Percentiles rank a stretch among this genome's conserved stretches.
phyloP scores from a whole-genome alignment of 2,113 vertebrate genomes.

The Apaloderma vittatum region DNA sequence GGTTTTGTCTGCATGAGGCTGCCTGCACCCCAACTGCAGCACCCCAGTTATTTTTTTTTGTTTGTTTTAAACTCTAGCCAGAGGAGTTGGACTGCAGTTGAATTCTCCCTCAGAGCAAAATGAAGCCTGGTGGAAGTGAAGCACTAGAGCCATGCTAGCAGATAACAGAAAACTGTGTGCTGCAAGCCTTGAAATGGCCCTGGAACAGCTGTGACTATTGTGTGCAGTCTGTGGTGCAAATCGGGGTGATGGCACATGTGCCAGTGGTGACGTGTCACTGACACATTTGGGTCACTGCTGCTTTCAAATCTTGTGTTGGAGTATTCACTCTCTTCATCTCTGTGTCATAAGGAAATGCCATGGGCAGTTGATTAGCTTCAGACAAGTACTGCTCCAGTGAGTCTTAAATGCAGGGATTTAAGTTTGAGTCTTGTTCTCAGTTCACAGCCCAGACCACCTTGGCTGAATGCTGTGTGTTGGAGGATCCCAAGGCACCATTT shows the following conservation, averaged over 20 bases:
- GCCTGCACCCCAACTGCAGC: not conserved
- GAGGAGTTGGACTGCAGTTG: not conserved
- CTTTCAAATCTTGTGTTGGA: not conserved
- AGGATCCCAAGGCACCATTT: not conserved
- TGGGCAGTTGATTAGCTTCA: not conserved
- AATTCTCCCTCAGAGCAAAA: not conserved
- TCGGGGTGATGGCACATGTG: not conserved
- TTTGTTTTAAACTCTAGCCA: not conserved
- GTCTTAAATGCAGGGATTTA: not conserved
- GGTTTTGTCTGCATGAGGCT: not conserved
- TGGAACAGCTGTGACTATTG: not conserved
- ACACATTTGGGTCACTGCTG: not conserved
- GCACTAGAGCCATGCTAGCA: not conserved
- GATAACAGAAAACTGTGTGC: not conserved
- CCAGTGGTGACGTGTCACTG: accelerated
- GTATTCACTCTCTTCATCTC: constrained; percentile 30
- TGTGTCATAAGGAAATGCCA: not conserved
- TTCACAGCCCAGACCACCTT: not conserved
- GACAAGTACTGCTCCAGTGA: not conserved
- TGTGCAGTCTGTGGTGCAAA: constrained; percentile 19
- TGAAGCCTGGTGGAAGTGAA: not conserved
- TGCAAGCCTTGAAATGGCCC: not conserved
- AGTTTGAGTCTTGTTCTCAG: not conserved
- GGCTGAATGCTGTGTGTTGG: not conserved
- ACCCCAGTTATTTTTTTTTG: not conserved